Evolutionary conservation across 2,797 vertebrate genomes (phyloP).

Genomic region (Gephyroberyx darwinii): DNA sequence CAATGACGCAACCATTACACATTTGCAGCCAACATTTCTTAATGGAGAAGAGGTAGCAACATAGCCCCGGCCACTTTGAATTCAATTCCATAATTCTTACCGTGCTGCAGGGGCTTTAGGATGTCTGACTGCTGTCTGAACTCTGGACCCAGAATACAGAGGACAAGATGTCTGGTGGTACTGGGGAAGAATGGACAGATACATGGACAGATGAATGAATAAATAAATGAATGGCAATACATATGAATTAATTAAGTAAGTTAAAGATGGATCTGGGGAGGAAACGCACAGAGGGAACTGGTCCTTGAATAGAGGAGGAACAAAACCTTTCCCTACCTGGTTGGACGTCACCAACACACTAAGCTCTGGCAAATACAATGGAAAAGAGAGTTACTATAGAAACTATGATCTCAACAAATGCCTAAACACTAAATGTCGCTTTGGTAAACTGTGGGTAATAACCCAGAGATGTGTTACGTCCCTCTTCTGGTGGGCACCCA

Average conservation of each 20-base stretch:
- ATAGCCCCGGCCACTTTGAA: neutral
- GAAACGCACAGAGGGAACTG: neutral
- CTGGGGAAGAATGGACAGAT: constrained; percentile 21
- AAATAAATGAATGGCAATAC: too few species aligned
- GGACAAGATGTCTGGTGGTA: constrained; percentile 48
- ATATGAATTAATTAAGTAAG: neutral
- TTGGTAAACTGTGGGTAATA: neutral
- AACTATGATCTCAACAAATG: neutral
- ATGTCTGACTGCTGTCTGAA: constrained; percentile 31
- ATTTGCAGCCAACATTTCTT: too few species aligned
- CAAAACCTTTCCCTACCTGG: constrained; percentile 37
- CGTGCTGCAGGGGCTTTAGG: constrained; percentile 27
- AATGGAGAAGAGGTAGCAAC: too few species aligned
- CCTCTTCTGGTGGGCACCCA: neutral
- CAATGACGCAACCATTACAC: too few species aligned
- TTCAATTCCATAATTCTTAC: constrained; percentile 51
- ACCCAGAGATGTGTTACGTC: neutral
- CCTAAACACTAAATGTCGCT: too few species aligned
- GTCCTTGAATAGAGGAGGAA: constrained; percentile 2
- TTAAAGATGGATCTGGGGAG: neutral
- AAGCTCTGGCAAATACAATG: constrained; percentile 38
- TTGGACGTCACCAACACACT: constrained; percentile 6
- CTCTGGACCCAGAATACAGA: constrained; percentile 31
- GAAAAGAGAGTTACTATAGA: neutral
- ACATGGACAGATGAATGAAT: neutral